Evolutionary conservation across 2,797 vertebrate species (phyloP).

Genomic region (Gorsachius magnificus): DNA sequence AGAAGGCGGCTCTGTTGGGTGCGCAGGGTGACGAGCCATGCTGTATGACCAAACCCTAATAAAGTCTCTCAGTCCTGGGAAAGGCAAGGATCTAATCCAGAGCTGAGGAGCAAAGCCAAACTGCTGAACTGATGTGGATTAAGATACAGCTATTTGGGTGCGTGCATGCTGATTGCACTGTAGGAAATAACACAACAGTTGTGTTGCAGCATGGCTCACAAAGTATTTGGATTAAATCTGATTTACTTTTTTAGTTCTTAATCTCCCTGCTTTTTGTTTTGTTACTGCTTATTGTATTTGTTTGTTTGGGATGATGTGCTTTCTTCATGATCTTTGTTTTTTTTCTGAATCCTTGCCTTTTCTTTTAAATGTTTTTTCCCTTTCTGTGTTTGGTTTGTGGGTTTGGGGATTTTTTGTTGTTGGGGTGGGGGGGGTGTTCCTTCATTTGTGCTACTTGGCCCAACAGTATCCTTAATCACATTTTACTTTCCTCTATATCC

Average conservation of each 20-base stretch:
- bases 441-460: background rate
- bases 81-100: background rate
- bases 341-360: background rate
- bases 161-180: background rate
- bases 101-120: background rate
- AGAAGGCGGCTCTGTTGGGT: background rate
- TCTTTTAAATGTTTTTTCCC: background rate
- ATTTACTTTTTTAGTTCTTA: background rate
- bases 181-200: background rate
- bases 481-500: background rate
- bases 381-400: no score
- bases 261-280: background rate
- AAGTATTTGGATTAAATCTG: background rate
- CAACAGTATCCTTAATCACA: background rate
- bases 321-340: background rate
- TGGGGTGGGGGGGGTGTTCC: no score
- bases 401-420: no score
- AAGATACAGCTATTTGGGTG: background rate
- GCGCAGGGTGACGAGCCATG: background rate
- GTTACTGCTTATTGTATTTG: background rate
- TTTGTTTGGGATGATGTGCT: background rate
- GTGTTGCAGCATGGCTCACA: background rate
- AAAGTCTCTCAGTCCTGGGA: background rate
- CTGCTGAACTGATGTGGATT: background rate
- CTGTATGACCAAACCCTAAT: background rate